Base-by-base conservation (phyloP, 2,888 invertebrate species). In the Dendrolimus pini region DNA sequence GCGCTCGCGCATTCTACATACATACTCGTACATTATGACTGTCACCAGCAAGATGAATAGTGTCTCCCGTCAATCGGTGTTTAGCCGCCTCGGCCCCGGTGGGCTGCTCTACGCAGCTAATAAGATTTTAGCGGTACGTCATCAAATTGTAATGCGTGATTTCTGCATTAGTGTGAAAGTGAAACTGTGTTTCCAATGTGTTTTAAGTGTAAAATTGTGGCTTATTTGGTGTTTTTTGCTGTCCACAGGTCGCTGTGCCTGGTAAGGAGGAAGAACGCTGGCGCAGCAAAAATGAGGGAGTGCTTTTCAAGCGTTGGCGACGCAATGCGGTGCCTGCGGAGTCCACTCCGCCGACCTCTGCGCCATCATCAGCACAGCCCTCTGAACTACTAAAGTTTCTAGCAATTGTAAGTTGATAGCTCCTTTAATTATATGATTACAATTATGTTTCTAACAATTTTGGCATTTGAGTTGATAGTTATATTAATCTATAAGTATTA, bases 361-460 rank as follows among this genome's bases (percentile, higher is more conserved):
- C 77, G 54, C 69, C 85, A 9, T 70, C 80, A 18, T 69, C 77
- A 1, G 72, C 83, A 59, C 89, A 87, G 71, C 82, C 91, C 59
- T 91, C 91, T 56, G 91, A 91, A 54, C 74, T 91, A 67, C 92
- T 96, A 68, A 95, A 96, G 86, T 95, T 95, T 81, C 87, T 96
- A 82, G 95, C 95, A 74, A 94, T 95, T 92, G 95, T 95, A 93
- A 95, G 95, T 94, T 85, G 69, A 60, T 54, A 30, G 30, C 30
- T 30, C 30, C 30, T n/a, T 7, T 41, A 9, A 41, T 14, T 56
- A 47, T 58, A 41, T 54, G 12, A 41, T 57, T 54, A 55, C 54
- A 30, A 30, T 30, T 30, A 30, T 6, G 30, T 30, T 30, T 30
- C 30, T 30, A 30, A 30, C 30, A 30, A 3, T 30, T 30, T 30